Evolutionary conservation across 2,888 invertebrate genomes (phyloP).

Genomic region (Chouioia cunea): DNA sequence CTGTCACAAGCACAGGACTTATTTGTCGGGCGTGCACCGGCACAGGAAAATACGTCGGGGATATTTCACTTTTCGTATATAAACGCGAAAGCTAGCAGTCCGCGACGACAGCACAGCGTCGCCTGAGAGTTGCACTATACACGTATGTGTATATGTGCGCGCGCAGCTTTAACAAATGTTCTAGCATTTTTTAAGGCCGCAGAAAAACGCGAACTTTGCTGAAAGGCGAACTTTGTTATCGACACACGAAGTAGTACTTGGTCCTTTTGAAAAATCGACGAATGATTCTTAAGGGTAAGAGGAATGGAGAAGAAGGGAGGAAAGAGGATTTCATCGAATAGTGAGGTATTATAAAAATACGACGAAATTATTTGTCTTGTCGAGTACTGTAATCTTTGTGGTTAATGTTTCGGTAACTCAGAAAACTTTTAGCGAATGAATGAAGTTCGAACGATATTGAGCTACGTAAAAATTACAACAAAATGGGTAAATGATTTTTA

Average conservation of each 20-base stretch:
- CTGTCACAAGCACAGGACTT: conserved; percentile 66
- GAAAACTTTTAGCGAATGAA: no score
- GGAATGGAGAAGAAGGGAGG: no score
- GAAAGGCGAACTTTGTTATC: conserved; percentile 33
- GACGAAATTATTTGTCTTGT: conserved; percentile 1
- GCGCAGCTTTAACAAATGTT: conserved; percentile 67
- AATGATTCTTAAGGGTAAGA: not conserved
- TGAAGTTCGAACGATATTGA: no score
- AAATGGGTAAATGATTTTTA: no score
- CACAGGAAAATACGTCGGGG: conserved; percentile 64
- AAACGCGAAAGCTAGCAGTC: conserved; percentile 8
- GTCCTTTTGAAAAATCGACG: conserved; percentile 9
- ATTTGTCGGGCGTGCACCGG: conserved; percentile 58
- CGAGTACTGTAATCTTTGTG: not conserved
- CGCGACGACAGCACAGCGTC: conserved; percentile 66
- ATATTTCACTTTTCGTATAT: conserved; percentile 68
- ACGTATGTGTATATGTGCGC: conserved; percentile 50
- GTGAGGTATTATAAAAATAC: not conserved
- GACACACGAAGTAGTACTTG: not conserved
- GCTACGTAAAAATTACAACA: no score
- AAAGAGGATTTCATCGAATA: not conserved
- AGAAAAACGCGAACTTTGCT: conserved; percentile 15
- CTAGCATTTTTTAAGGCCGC: conserved; percentile 61
- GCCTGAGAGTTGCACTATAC: conserved; percentile 9
- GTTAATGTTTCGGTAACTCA: no score